Percentiles rank a stretch among this genome's conserved stretches.
These are phyloP conservation scores for Unio pictorum DNA, from an alignment of 2,888 invertebrate genomes.

Conservation along the genomic window DNA sequence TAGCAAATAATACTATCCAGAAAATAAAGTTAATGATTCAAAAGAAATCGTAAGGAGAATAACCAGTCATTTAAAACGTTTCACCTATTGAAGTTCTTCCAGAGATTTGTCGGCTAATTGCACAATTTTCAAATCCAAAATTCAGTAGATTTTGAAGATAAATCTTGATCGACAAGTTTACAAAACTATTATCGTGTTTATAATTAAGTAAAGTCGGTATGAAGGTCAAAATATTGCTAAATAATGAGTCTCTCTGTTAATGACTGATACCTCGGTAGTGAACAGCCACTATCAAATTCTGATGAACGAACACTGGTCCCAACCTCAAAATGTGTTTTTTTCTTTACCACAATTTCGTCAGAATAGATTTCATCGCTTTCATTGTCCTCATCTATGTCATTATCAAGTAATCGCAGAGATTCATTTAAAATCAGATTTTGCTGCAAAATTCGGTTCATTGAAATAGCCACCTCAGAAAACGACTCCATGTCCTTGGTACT, in stretches of 20 bases:
- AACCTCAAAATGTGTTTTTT: slow-evolving; percentile 68
- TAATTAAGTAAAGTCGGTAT: too few species aligned
- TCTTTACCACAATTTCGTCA: slow-evolving; percentile 77
- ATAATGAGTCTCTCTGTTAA: slow-evolving; percentile 25
- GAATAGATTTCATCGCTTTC: slow-evolving; percentile 33
- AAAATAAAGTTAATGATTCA: too few species aligned
- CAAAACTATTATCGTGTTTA: too few species aligned
- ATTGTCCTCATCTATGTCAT: slow-evolving; percentile 39
- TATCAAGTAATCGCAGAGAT: slow-evolving; percentile 36
- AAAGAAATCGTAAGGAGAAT: too few species aligned
- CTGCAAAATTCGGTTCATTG: slow-evolving; percentile 93
- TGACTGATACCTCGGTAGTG: slow-evolving; percentile 45
- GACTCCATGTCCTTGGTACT: slow-evolving; percentile 94
- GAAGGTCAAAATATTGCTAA: too few species aligned
- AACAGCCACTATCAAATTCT: slow-evolving; percentile 44
- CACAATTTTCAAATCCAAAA: too few species aligned
- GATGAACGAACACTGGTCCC: slow-evolving; percentile 36
- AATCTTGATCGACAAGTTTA: too few species aligned
- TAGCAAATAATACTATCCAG: too few species aligned
- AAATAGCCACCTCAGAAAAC: slow-evolving; percentile 97
- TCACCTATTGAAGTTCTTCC: too few species aligned
- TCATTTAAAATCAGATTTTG: slow-evolving; percentile 82
- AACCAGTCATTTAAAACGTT: too few species aligned
- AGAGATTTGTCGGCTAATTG: too few species aligned
- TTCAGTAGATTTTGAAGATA: too few species aligned